phyloP scores from a whole-genome alignment of 1,140 invertebrate species.

The Homalodisca vitripennis region DNA sequence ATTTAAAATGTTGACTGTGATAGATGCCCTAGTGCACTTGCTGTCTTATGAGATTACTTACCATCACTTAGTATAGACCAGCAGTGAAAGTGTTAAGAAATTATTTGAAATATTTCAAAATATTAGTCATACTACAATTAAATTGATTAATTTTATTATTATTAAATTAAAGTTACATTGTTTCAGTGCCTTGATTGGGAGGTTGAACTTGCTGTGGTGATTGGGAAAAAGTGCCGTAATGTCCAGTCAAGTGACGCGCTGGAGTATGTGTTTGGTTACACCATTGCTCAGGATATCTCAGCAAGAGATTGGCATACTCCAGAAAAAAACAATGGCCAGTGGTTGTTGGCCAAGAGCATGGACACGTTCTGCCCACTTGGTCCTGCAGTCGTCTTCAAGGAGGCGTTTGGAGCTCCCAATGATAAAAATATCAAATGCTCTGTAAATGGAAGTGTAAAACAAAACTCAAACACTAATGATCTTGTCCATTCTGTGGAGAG shows the following conservation, averaged over 20 bases:
- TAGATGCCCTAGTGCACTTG: too few relatives aligned
- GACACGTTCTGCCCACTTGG: constrained; percentile 84
- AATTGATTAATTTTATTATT: too few relatives aligned
- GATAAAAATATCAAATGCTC: constrained; percentile 67
- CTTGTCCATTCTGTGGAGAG: constrained; percentile 79
- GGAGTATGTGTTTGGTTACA: constrained; percentile 82
- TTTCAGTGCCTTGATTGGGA: constrained; percentile 86
- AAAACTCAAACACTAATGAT: constrained; percentile 76
- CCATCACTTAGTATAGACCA: too few relatives aligned
- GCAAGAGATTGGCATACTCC: constrained; percentile 80
- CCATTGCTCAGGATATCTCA: constrained; percentile 80
- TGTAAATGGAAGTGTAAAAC: constrained; percentile 78
- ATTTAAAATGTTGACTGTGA: too few relatives aligned
- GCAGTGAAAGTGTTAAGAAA: too few relatives aligned
- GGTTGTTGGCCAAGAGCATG: constrained; percentile 77
- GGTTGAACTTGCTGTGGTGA: constrained; percentile 82
- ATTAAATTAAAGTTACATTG: too few relatives aligned
- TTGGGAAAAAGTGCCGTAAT: constrained; percentile 73
- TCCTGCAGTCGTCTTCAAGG: constrained; percentile 74
- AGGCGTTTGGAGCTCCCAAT: constrained; percentile 70
- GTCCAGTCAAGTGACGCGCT: constrained; percentile 67
- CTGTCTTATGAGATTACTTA: too few relatives aligned
- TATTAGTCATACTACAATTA: too few relatives aligned
- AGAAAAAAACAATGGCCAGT: constrained; percentile 82
- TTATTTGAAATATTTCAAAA: too few relatives aligned